Evolutionary conservation across 2,113 vertebrate genomes (phyloP).

Genomic region (Phyllopteryx taeniolatus): DNA sequence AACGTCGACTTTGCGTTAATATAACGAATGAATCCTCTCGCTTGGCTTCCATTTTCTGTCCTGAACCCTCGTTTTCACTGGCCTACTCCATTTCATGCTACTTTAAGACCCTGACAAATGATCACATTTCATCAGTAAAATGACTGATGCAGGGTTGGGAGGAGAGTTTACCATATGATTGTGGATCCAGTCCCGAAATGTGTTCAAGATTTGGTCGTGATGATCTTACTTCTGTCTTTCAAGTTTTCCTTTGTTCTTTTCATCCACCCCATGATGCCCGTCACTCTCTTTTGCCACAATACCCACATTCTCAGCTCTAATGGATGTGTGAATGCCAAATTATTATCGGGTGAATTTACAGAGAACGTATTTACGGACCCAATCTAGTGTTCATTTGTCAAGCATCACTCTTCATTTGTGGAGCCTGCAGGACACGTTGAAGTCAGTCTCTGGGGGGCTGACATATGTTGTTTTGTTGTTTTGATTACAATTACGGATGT

Average conservation of each 20-base stretch:
- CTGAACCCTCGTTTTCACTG: too few species aligned
- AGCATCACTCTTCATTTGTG: slow-evolving; percentile 72
- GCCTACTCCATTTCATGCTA: too few species aligned
- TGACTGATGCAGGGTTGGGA: too few species aligned
- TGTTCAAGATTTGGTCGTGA: not conserved
- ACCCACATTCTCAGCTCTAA: slow-evolving; percentile 25
- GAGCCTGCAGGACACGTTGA: slow-evolving; percentile 58
- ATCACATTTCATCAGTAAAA: too few species aligned
- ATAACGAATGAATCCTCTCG: too few species aligned
- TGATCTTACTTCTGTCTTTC: not conserved
- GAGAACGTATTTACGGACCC: slow-evolving; percentile 63
- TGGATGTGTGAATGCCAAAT: slow-evolving; percentile 36
- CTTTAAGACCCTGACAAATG: too few species aligned
- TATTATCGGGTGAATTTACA: not conserved
- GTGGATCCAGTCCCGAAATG: too few species aligned
- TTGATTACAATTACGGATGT: slow-evolving; percentile 73
- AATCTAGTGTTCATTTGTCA: slow-evolving; percentile 75
- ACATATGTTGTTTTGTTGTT: slow-evolving; percentile 75
- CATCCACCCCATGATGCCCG: not conserved
- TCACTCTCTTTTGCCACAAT: not conserved
- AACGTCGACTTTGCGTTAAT: too few species aligned
- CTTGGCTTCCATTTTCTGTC: too few species aligned
- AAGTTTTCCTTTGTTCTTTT: not conserved
- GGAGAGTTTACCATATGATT: too few species aligned
- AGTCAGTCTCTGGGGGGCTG: slow-evolving; percentile 61